Evolutionary conservation across 2,797 vertebrate species (phyloP).

Genomic region (Enteromius afrohamiltoni): DNA sequence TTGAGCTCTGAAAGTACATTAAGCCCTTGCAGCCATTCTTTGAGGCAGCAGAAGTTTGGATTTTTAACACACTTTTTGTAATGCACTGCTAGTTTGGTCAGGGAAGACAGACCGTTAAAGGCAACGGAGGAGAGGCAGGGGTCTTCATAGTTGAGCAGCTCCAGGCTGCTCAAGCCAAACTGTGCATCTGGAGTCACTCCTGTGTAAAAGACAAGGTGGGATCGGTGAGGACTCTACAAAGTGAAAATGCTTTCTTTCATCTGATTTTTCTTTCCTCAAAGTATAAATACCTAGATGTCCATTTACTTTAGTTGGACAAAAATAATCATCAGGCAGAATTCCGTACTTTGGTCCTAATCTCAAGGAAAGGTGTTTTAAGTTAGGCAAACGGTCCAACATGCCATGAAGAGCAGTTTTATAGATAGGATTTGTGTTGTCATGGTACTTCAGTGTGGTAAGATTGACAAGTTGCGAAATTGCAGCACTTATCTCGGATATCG

Average conservation of each 20-base stretch:
- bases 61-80: constrained; percentile 43
- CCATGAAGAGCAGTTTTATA: constrained; percentile 54
- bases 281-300: constrained; percentile 42
- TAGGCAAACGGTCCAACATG: constrained; percentile 59
- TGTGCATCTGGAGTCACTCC: not conserved
- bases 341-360: constrained; percentile 54
- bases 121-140: constrained; percentile 60
- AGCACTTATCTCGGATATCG: constrained; percentile 40
- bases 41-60: constrained; percentile 31
- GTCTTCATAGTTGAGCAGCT: constrained; percentile 64
- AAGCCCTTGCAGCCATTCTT: constrained; percentile 60
- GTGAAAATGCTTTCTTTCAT: not conserved
- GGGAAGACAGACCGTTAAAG: constrained; percentile 53
- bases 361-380: constrained; percentile 66
- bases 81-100: constrained; percentile 57
- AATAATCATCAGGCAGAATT: constrained; percentile 60
- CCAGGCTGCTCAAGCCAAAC: constrained; percentile 58
- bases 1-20: constrained; percentile 57
- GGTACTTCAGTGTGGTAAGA: constrained; percentile 63
- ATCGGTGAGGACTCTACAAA: not conserved
- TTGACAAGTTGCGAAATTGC: constrained; percentile 58
- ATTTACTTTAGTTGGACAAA: constrained; percentile 41
- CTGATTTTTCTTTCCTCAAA: not conserved
- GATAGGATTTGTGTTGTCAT: constrained; percentile 53
- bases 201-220: not conserved